These are phyloP conservation scores for Herpetotheres cachinnans DNA, from an alignment of 2,113 vertebrate species.

Conservation along the genomic window DNA sequence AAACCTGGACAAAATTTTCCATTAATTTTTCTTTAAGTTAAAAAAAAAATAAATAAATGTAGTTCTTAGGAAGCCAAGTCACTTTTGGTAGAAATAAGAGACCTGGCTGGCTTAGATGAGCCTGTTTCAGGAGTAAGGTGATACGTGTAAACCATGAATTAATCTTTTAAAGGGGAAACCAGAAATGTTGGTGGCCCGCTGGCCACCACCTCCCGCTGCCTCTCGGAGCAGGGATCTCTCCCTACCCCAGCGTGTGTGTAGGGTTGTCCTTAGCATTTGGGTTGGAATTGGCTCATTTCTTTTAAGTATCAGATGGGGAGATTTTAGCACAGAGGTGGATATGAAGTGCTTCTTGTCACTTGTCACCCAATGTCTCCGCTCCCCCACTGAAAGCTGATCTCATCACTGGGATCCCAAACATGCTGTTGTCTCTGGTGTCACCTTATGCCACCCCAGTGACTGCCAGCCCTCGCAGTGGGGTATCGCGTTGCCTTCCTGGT, in stretches of 20 bases:
- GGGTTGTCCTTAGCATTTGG: rapidly evolving
- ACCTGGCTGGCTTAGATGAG: neutral
- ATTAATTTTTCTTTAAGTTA: neutral
- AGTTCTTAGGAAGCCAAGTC: neutral
- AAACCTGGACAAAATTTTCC: neutral
- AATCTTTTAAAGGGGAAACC: neutral
- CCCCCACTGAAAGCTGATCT: neutral
- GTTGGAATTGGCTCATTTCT: neutral
- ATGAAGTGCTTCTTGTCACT: neutral
- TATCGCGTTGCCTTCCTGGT: neutral
- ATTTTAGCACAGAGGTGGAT: neutral
- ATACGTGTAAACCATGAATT: neutral
- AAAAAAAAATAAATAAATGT: too few species aligned
- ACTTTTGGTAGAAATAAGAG: neutral
- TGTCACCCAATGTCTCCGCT: neutral
- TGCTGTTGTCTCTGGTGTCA: neutral
- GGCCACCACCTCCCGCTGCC: neutral
- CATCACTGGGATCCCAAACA: neutral
- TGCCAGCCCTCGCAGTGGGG: neutral
- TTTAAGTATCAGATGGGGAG: neutral
- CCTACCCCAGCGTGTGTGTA: rapidly evolving
- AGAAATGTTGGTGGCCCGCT: neutral
- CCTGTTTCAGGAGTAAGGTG: neutral
- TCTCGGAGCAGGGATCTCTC: neutral
- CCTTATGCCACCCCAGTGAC: neutral